Base-by-base conservation (phyloP, 2,888 invertebrate genomes). In the Epistrophe eligans region DNA sequence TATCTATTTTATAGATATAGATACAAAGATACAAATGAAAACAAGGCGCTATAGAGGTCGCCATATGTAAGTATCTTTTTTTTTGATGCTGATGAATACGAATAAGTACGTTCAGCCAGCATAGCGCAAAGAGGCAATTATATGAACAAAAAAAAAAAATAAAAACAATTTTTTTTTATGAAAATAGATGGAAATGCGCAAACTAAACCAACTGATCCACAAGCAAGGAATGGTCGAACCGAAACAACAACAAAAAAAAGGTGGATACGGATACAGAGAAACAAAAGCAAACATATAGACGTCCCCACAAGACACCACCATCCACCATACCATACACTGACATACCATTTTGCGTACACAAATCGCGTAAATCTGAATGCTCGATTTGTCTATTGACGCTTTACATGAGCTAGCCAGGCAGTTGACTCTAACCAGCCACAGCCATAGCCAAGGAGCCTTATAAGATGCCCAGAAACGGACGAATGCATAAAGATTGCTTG, bases 381-480 rank as follows among this genome's bases (percentile, higher is more conserved):
- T 87, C 85, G 85, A 87, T 87, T 87, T 82, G 85, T 87, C 85
- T 87, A 87, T 82, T 87, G 85, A 87, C 82, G 85, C 79, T 87
- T 87, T 79, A 87, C 85, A 85, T 82, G 82, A 74, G 60, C 82
- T 66, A 64, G 67, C 76, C 58, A 71, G 48, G 72, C 60, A 60
- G 80, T 66, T 66, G 58, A 50, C 62, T 79, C 13, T 24, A 76
- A 64, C 64, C 4, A 38, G 38, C 48, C 66, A 58, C 58, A 64
- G 71, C 48, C 66, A 58, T 52, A 64, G 71, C 35, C 19, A 71
- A 77, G 62, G 50, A 60, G 62, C 55, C 70, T 45, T 24, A 24
- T 24, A 24, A 64, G 64, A 64, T 45, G 45, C 32, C 28, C 9
- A 62, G 11, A 64, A 32, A 64, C 32, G 64, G 45, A 64, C 64